Evolutionary conservation across 2,113 vertebrate genomes (phyloP).

Genomic region (Ailurus styani): DNA sequence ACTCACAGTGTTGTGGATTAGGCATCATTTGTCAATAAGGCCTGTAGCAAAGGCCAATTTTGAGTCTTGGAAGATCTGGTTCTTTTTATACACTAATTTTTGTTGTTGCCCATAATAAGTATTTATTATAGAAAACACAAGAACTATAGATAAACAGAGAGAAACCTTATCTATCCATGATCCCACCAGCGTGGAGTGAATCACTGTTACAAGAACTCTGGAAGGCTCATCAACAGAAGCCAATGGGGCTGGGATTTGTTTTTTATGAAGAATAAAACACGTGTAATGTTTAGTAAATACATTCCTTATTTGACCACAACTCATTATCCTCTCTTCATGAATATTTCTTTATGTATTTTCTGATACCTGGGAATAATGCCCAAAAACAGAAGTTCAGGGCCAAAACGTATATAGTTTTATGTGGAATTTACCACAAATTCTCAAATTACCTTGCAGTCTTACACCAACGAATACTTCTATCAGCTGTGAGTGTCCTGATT

Average conservation of each 20-base stretch:
- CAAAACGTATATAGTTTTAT: background rate
- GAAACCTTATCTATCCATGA: background rate
- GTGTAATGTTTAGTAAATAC: fast-evolving
- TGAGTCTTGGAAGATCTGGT: background rate
- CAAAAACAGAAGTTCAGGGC: background rate
- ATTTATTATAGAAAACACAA: background rate
- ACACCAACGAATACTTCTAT: fast-evolving
- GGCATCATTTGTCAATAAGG: background rate
- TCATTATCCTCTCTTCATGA: background rate
- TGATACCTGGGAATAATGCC: background rate
- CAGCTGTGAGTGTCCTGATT: fast-evolving
- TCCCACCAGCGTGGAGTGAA: background rate
- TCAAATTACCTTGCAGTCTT: background rate
- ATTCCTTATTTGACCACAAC: background rate
- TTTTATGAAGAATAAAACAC: fast-evolving
- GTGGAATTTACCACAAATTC: background rate
- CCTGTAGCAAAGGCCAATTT: background rate
- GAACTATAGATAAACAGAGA: background rate
- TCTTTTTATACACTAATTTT: background rate
- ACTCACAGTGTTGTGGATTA: fast-evolving
- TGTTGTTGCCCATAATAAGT: background rate
- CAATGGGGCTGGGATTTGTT: fast-evolving
- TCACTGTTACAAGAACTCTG: background rate
- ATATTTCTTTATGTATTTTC: background rate
- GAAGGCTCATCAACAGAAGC: background rate